Evolutionary conservation across 2,797 vertebrate species (phyloP), one percentile per base, ranked within the genome.

Genomic region (Tympanoctomys barrerae): DNA sequence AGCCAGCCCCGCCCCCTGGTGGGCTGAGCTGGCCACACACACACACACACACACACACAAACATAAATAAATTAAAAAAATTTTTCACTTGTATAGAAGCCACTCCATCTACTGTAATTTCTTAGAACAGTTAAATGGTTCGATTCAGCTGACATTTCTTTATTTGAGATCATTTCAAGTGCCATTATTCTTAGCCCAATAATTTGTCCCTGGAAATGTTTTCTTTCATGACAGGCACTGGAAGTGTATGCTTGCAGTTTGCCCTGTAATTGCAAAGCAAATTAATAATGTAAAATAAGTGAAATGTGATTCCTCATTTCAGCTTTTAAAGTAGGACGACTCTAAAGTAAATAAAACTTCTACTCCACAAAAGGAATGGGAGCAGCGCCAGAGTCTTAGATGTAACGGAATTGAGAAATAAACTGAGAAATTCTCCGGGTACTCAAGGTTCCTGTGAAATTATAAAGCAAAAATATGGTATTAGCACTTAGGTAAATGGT

Each of bases 391-490:
- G 7, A 3, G 42, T 54, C n/a, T 2, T 22, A 7, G 24, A 2
- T 7, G 14, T 0, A 2, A 14, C 12, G 1, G 80, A 52, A 73
- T 2, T 0, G 24, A 42, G 18, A 18, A 33, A 7, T 11, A 39
- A 7, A 19, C 5, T 0, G 18, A 57, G 64, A 39, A 2, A 54
- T 4, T 1, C 24, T 36, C n/a, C 9, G 7, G 57, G 49, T 22
- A 2, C 57, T 39, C 70, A 0, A 3, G 0, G 8, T 11, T 54
- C 26, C 73, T 7, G 31, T 0, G 42, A 46, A 7, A 57, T 13
- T 3, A 13, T 1, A 10, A 3, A 26, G n/a, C 10, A 8, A 64
- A 11, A 7, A 0, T 7, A 0, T 2, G 0, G 18, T 22, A 49
- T n/a, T 16, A 9, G 75, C 49, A 1, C 31, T 80, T 36, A 5